Evolutionary conservation across 2,888 invertebrate genomes (phyloP), one percentile per base, ranked within the genome.

Genomic region (Meteorus colon): DNA sequence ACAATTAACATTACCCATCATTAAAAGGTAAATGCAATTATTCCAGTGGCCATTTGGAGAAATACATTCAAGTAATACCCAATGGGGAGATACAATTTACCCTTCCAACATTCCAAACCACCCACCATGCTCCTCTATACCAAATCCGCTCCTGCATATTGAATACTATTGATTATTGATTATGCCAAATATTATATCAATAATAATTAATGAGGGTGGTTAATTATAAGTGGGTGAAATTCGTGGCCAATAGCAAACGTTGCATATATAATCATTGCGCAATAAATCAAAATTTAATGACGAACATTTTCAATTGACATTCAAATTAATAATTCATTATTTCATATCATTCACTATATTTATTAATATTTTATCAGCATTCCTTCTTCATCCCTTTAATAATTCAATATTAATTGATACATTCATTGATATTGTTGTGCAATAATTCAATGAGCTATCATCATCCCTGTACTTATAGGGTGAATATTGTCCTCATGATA

Each of bases 201-300:
- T 48, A 48, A 48, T 48, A 48, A 48, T 48, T 48, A 48, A 48
- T 48, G 48, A 48, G 48, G 48, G 16, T 48, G 48, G 48, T 48
- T 48, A 48, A 48, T 48, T 48, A 48, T n/a, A 4, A n/a, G 16
- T 48, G 48, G 48, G 48, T 48, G n/a, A n/a, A 48, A 34, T 4
- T n/a, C 4, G n/a, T 5, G 16, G n/a, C 48, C 48, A 48, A 48
- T 16, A 48, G n/a, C n/a, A 48, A 48, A 48, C n/a, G 48, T 48
- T 5, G 48, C 16, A n/a, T 48, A 48, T 48, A 48, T 48, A 48
- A 48, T 48, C 5, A 34, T 8, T 34, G 8, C 34, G 34, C 34
- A 48, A 48, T 48, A 48, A n/a, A 48, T 48, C n/a, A n/a, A 14
- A 48, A n/a, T 48, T n/a, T 4, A 48, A 16, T 48, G 48, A 16